Evolutionary conservation across 1,140 invertebrate genomes (phyloP).

Genomic region (Trigoniulus corallinus): DNA sequence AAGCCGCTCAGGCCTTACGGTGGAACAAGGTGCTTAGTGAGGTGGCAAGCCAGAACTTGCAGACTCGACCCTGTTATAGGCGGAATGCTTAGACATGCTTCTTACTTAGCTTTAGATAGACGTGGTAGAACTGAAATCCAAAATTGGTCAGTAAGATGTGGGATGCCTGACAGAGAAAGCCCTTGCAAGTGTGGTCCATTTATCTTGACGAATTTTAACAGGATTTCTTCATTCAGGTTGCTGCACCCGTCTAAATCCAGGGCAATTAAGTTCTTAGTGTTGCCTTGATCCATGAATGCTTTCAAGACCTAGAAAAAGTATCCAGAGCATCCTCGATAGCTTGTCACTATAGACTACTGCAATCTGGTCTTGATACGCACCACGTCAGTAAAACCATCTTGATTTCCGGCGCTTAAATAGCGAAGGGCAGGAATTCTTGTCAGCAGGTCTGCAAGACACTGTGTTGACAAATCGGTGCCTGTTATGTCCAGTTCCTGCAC

Average conservation of each 20-base stretch:
- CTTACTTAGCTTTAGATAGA: slow-evolving; percentile 72
- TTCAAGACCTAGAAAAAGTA: slow-evolving; percentile 47
- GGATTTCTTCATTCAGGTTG: slow-evolving; percentile 78
- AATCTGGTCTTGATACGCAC: not conserved
- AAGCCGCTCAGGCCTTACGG: too few relatives aligned
- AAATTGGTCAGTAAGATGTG: slow-evolving; percentile 91
- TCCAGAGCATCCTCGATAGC: slow-evolving; percentile 6
- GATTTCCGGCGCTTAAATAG: slow-evolving; percentile 84
- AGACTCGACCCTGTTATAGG: too few relatives aligned
- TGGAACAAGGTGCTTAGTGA: too few relatives aligned
- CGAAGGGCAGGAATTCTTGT: slow-evolving; percentile 67
- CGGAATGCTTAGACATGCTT: not conserved
- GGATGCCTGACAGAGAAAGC: slow-evolving; percentile 81
- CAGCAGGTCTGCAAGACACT: slow-evolving; percentile 85
- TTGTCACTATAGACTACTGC: not conserved
- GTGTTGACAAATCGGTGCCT: slow-evolving; percentile 84
- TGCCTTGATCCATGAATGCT: slow-evolving; percentile 74
- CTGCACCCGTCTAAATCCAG: slow-evolving; percentile 89
- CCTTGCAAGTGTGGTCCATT: slow-evolving; percentile 76
- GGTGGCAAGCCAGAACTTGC: too few relatives aligned
- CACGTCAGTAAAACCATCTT: slow-evolving; percentile 87
- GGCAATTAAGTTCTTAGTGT: slow-evolving; percentile 63
- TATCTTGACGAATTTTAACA: slow-evolving; percentile 76
- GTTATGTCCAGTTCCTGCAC: slow-evolving; percentile 92
- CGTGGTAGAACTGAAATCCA: slow-evolving; percentile 84